phyloP scores from a whole-genome alignment of 1,140 invertebrate species.

The Belonocnema kinseyi region DNA sequence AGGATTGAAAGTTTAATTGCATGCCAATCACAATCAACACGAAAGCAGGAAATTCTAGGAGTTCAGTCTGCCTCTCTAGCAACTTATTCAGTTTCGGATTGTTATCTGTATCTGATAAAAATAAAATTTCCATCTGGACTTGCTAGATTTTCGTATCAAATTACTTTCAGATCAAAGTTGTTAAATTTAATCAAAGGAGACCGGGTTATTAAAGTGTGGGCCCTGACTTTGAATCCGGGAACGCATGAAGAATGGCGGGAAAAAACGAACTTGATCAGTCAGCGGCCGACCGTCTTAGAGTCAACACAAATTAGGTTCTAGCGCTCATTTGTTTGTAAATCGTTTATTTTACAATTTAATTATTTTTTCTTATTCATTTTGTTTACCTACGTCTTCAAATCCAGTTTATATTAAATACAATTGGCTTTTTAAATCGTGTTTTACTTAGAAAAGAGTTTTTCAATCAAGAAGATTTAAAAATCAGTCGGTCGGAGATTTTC shows the following conservation, averaged over 20 bases:
- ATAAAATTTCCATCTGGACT: neutral
- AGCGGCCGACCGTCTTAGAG: neutral
- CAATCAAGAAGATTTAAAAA: neutral
- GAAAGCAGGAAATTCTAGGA: neutral
- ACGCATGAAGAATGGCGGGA: neutral
- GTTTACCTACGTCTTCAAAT: too few relatives aligned
- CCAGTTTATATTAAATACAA: too few relatives aligned
- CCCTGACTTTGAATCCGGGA: neutral
- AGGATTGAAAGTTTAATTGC: constrained; percentile 70
- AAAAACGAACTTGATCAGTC: neutral
- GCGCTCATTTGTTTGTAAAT: neutral
- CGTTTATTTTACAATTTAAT: neutral
- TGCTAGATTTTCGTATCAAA: neutral
- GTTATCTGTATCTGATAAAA: neutral
- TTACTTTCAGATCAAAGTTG: neutral
- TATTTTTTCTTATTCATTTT: neutral
- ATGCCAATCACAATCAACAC: constrained; percentile 47
- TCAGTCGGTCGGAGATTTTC: constrained; percentile 55
- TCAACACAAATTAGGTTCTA: neutral
- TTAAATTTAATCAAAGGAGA: neutral
- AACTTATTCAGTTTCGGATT: neutral
- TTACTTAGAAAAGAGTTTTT: too few relatives aligned
- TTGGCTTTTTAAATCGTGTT: too few relatives aligned
- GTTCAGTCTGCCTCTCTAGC: neutral
- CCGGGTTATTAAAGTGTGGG: neutral